These are phyloP conservation scores for Cirrhinus mrigala DNA, from an alignment of 2,797 vertebrate genomes.

Conservation along the genomic window DNA sequence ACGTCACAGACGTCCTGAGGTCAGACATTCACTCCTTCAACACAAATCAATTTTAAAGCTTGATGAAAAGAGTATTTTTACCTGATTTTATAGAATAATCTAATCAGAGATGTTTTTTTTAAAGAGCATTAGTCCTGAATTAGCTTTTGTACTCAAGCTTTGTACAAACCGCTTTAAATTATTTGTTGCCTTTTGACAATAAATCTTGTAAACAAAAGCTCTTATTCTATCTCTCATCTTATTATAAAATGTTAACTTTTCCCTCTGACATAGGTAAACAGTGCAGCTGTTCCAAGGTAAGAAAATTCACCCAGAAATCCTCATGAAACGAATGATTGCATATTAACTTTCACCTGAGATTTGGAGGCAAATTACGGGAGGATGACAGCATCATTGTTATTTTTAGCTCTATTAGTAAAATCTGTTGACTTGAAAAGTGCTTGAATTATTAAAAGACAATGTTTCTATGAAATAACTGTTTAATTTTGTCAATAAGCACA, in stretches of 20 bases:
- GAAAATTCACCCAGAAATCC: background rate
- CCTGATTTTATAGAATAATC: conserved; percentile 7
- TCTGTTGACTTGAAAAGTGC: too few species aligned
- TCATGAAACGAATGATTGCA: too few species aligned
- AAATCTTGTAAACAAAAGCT: conserved; percentile 43
- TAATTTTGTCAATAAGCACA: too few species aligned
- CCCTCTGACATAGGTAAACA: too few species aligned
- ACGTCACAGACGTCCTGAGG: background rate
- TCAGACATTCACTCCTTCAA: background rate
- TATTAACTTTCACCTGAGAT: too few species aligned
- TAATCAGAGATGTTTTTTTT: background rate
- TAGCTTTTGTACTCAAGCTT: conserved; percentile 46
- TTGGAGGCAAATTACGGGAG: too few species aligned
- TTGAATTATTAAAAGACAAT: too few species aligned
- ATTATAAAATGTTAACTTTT: background rate
- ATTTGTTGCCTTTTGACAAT: conserved; percentile 59
- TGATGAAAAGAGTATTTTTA: background rate
- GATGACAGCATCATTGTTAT: too few species aligned
- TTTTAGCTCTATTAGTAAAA: too few species aligned
- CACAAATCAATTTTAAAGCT: background rate
- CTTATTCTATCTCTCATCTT: background rate
- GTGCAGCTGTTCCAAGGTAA: background rate
- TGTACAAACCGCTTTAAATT: conserved; percentile 69
- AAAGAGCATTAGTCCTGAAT: background rate
- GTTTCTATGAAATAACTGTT: too few species aligned